Conservation (phyloP, 2,797 vertebrate species). For the Aphelocoma californica region DNA sequence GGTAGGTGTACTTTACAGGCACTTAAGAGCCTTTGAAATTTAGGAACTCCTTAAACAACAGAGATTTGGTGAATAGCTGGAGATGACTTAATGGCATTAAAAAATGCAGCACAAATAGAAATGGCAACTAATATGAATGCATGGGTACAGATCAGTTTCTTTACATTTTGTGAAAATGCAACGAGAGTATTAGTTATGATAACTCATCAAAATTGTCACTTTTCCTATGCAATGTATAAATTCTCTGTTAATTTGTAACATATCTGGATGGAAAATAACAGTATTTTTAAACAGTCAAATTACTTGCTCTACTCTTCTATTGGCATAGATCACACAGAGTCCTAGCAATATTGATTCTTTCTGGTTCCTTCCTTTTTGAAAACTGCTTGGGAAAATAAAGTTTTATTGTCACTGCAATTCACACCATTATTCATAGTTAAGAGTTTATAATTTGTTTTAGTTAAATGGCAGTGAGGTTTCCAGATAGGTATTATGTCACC, state of each 20-base stretch:
- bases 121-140: neutral
- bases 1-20: neutral
- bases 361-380: neutral
- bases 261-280: neutral
- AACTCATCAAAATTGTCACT: neutral
- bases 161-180: neutral
- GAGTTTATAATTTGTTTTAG: neutral
- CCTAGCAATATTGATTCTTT: neutral
- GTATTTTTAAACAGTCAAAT: neutral
- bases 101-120: neutral
- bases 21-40: neutral
- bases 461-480: neutral
- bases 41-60: neutral
- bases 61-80: neutral
- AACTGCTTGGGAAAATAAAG: neutral
- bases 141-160: neutral
- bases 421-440: neutral
- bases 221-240: neutral
- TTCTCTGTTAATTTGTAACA: neutral
- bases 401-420: neutral
- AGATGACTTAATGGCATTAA: neutral
- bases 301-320: neutral
- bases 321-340: neutral
- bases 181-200: neutral
- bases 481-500: neutral